Evolutionary conservation across 2,888 invertebrate species (phyloP).

Genomic region (Papilio demoleus): DNA sequence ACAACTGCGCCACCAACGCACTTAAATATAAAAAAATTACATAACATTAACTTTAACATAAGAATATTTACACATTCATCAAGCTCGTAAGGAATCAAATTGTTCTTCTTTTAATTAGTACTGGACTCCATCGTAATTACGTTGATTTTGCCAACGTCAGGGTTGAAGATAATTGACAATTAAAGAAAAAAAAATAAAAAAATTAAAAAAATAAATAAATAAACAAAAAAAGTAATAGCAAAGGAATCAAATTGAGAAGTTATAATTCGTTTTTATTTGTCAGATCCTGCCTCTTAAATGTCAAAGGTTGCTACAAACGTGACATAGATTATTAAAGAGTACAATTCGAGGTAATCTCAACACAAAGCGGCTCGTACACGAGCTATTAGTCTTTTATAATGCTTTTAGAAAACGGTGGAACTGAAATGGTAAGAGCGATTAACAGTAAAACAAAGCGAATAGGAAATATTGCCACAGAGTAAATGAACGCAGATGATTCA

Average conservation of each 20-base stretch:
- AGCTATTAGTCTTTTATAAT: slow-evolving; percentile 41
- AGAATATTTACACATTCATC: too few species aligned
- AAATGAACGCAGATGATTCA: slow-evolving; percentile 5
- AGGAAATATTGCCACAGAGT: slow-evolving; percentile 32
- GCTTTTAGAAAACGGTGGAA: slow-evolving; percentile 37
- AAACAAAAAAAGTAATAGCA: too few species aligned
- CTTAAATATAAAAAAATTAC: too few species aligned
- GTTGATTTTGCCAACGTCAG: too few species aligned
- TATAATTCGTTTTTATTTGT: neutral
- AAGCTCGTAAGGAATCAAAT: too few species aligned
- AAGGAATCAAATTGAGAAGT: neutral
- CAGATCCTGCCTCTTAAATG: neutral
- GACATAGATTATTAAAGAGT: slow-evolving; percentile 28
- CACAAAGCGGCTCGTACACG: slow-evolving; percentile 41
- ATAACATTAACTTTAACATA: too few species aligned
- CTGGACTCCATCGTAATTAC: too few species aligned
- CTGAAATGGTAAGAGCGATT: slow-evolving; percentile 42
- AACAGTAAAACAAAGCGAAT: slow-evolving; percentile 44
- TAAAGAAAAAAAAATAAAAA: too few species aligned
- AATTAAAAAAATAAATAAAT: too few species aligned
- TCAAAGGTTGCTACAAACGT: slow-evolving; percentile 19
- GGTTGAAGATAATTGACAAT: too few species aligned
- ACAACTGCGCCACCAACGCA: too few species aligned
- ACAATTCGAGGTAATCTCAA: slow-evolving; percentile 31
- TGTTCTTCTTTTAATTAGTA: too few species aligned